Evolutionary conservation across 2,113 vertebrate genomes (phyloP).

Genomic region (Caranx ignobilis): DNA sequence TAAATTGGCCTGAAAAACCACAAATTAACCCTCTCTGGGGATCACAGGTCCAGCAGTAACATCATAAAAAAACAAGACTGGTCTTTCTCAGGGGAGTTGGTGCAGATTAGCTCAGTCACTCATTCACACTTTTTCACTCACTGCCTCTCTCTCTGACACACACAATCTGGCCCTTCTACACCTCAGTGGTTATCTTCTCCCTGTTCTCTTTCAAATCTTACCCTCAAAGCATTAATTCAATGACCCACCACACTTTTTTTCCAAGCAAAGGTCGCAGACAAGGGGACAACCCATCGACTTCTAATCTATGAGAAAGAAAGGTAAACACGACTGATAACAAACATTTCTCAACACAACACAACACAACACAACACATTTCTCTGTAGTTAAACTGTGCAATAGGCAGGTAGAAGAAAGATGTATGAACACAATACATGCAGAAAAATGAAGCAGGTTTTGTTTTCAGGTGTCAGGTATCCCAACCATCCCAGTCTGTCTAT

Average conservation of each 20-base stretch:
- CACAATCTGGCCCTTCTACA: background rate
- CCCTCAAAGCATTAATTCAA: slow-evolving; percentile 11
- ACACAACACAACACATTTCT: background rate
- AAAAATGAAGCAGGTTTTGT: slow-evolving; percentile 67
- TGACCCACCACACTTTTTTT: background rate
- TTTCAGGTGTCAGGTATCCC: slow-evolving; percentile 76
- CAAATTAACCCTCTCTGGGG: slow-evolving; percentile 66
- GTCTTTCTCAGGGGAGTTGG: slow-evolving; percentile 43
- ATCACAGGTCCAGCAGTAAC: slow-evolving; percentile 33
- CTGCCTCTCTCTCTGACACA: background rate
- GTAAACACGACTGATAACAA: background rate
- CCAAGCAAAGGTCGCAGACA: background rate
- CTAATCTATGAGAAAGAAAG: slow-evolving; percentile 7
- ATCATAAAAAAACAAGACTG: slow-evolving; percentile 61
- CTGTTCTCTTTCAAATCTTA: slow-evolving; percentile 21
- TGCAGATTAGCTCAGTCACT: slow-evolving; percentile 46
- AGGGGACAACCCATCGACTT: background rate
- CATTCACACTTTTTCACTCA: background rate
- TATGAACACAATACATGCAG: slow-evolving; percentile 40
- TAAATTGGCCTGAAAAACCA: slow-evolving; percentile 75
- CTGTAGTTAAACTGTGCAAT: background rate
- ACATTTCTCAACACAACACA: background rate
- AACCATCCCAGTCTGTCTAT: slow-evolving; percentile 38
- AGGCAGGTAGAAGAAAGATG: slow-evolving; percentile 9
- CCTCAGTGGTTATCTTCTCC: slow-evolving; percentile 8